Base-by-base conservation (phyloP, 2,888 invertebrate species). In the Eristalis intricaria region DNA sequence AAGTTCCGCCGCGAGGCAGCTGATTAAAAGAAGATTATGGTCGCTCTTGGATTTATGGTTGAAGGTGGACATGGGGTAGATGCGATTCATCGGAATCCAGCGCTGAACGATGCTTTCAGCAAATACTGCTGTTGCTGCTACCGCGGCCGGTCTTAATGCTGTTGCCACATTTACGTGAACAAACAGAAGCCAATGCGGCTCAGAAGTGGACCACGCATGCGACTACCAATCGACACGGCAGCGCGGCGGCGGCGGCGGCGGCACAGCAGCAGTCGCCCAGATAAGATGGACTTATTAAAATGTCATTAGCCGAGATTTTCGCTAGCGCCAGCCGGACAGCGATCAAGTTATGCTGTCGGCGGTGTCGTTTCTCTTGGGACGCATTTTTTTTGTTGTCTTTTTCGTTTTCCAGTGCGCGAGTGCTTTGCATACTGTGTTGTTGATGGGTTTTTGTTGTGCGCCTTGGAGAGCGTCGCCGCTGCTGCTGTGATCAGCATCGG, bases 291-390 rank as follows among this genome's bases (percentile, higher is more conserved):
- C 87, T 87, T 87, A 87, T 87, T 87, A 87, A 87, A 87, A 87
- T 87, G 87, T 87, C 87, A 87, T 87, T 87, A 87, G 79, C 79
- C 87, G 87, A 87, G 84, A 87, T 87, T 87, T 80, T 50, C 79
- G 71, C 84, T 80, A 87, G 87, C 87, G 84, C 87, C 87, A 83
- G 66, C 60, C 56, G 64, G 43, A 71, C 71, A 71, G 61, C 40
- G 29, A 63, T 32, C 71, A 73, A 71, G 66, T 80, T 79, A 75
- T 50, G 71, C 80, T 64, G 50, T 10, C 73, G 75, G 87, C 79
- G 63, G 84, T 80, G 71, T 84, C 84, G 79, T 87, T 87, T 84
- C 76, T 87, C 87, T 84, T 80, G 38, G 32, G 71, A 71, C 22
- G 60, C 32, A 43, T 74, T 50, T 19, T 50, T 50, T 50, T 15